A percentile compares a stretch with the other conserved stretches of the same genome.
phyloP scores from a whole-genome alignment of 1,140 invertebrate genomes.

The Megalonaias nervosa region DNA sequence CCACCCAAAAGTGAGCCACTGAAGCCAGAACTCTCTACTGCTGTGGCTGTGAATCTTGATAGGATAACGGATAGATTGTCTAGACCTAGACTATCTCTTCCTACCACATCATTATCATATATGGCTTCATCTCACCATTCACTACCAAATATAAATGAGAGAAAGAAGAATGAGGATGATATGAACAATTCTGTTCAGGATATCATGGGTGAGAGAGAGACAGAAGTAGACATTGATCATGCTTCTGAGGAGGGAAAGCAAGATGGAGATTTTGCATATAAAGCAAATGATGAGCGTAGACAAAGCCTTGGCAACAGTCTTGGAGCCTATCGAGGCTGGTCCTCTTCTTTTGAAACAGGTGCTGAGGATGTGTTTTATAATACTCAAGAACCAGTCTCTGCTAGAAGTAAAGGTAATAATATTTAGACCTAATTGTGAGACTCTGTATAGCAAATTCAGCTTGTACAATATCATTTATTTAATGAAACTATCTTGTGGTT shows the following conservation, averaged over 20 bases:
- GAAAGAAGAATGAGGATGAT: constrained; percentile 10
- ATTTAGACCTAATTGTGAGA: no score
- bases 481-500: no score
- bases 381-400: no score
- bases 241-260: not conserved
- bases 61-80: constrained; percentile 23
- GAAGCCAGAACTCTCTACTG: constrained; percentile 42
- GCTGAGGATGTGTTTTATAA: constrained; percentile 21
- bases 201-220: constrained; percentile 5
- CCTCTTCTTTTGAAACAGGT: constrained; percentile 67
- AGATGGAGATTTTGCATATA: not conserved
- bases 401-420: no score
- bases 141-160: constrained; percentile 21
- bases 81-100: constrained; percentile 35
- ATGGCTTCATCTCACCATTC: constrained; percentile 5
- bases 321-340: constrained; percentile 79
- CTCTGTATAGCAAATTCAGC: no score
- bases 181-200: not conserved
- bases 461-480: no score
- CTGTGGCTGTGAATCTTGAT: constrained; percentile 38
- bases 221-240: constrained; percentile 1
- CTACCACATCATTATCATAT: not conserved
- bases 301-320: constrained; percentile 78
- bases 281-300: not conserved
- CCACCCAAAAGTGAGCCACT: constrained; percentile 27